phyloP scores from a whole-genome alignment of 30 jellyfish, hydroid and myxozoan species.

The Turritopsis dohrnii region DNA sequence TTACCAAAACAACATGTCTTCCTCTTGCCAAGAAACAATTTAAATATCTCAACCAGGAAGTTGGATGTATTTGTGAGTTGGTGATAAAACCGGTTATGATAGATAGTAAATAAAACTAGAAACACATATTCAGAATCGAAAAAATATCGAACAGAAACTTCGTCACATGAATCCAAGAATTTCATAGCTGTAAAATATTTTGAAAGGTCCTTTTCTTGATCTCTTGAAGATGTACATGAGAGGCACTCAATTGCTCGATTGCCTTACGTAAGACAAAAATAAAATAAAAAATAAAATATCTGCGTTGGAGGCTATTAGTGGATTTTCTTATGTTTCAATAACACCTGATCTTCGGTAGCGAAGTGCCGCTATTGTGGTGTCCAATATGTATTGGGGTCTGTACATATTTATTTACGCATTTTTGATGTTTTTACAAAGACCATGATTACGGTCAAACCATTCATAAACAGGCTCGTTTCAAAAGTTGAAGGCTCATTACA shows the following conservation, averaged over 20 bases:
- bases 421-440: too few relatives aligned
- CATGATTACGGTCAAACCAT: too few relatives aligned
- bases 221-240: background rate
- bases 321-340: too few relatives aligned
- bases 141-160: background rate
- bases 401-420: too few relatives aligned
- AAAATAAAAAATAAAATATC: background rate
- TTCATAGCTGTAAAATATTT: background rate
- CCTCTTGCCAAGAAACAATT: too few relatives aligned
- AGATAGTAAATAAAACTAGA: too few relatives aligned
- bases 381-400: too few relatives aligned
- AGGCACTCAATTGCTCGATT: background rate
- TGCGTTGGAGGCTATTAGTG: background rate
- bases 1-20: too few relatives aligned
- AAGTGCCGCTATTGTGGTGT: too few relatives aligned
- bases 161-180: background rate
- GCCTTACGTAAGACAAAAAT: background rate
- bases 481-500: too few relatives aligned
- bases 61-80: background rate
- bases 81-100: background rate
- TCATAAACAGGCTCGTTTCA: too few relatives aligned
- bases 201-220: background rate
- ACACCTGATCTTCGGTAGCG: too few relatives aligned
- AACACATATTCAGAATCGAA: background rate
- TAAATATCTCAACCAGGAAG: background rate